Base-by-base conservation (phyloP, 1,140 invertebrate species). In the Lordiphosa mommai region DNA sequence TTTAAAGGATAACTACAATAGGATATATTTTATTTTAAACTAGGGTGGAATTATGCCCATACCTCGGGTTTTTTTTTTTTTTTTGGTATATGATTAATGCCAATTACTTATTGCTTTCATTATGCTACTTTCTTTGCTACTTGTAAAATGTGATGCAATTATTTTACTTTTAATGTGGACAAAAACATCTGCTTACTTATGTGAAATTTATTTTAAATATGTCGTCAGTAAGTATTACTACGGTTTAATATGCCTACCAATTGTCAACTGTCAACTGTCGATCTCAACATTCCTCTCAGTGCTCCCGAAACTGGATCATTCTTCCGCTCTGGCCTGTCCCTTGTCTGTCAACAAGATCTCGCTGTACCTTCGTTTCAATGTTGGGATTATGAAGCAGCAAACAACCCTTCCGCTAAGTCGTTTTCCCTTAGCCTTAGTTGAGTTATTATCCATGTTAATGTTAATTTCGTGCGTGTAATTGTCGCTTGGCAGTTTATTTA, bases 381-480 rank as follows among this genome's bases (percentile, higher is more conserved):
- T 7, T 44, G 27, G 10, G 60, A 52, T 41, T 49, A 43, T 10
- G 30, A 33, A 51, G 48, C 29, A 32, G 36, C 23, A 23, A 10
- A 23, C 60, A 53, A 34, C 50, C 61, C 61, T 43, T 44, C 33
- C 30, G 4, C 43, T 7, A 2, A n/a, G 4, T 48, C 51, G 51
- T 61, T 65, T 65, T 41, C 9, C 7, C 38, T 6, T 10, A 41
- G 17, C 12, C 32, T 47, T 32, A 65, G 49, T 71, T 71, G 56
- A 66, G 34, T 70, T 71, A 74, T 70, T 52, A 64, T 49, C 49
- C 37, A 51, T 58, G 67, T 51, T 65, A 52, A 66, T 60, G 66
- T 61, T 70, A 63, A 71, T 77, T 58, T 58, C 40, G 34, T 30
- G 41, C 72, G 47, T 70, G 72, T 76, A 72, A 71, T 72, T 71